Base-by-base conservation (phyloP, 2,113 vertebrate genomes). In the Alosa alosa region DNA sequence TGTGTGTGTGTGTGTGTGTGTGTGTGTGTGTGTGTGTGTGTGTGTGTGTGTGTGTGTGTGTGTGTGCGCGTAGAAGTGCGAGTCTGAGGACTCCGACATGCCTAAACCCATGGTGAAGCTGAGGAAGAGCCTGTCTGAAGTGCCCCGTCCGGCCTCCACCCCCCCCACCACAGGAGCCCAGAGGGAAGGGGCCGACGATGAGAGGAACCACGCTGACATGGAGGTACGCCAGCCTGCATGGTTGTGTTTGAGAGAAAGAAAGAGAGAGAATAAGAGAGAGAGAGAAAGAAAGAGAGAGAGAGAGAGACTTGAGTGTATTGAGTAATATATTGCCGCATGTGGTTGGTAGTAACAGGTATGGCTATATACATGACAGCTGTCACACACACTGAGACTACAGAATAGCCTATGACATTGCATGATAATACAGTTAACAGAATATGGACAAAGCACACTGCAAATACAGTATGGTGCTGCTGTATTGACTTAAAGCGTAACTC, bases 41-140 rank as follows among this genome's bases (percentile, higher is more conserved):
- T 25, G 60, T 25, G 60, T 68, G 22, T 25, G 22, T 25, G 64
- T 36, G 64, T 72, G 64, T 72, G 64, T 72, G 25, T 72, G 64
- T 72, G 64, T 72, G 64, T 72, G 64, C 10, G 25, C 39, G 10
- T 91, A 98, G 98, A 99, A 98, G 87, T 95, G 96, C 0, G 98
- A 99, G 86, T 97, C 97, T 0, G 97, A 99, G 89, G 98, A 99
- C 92, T 91, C 94, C 41, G 98, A 99, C 87, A 89, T 88, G 13
- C 97, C 95, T 89, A 99, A 98, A 90, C 97, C 97, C 6, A 97
- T 98, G 22, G 94, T 97, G 88, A 99, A 99, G 92, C 95, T 99
- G 91, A 94, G 98, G 82, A 92, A 97, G 86, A 93, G 96, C 0
- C 94, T 97, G 90, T 99, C 98, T 0, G 98, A 99, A 93, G 98